Evolutionary conservation across 2,888 invertebrate species (phyloP).

Genomic region (Vanessa cardui): DNA sequence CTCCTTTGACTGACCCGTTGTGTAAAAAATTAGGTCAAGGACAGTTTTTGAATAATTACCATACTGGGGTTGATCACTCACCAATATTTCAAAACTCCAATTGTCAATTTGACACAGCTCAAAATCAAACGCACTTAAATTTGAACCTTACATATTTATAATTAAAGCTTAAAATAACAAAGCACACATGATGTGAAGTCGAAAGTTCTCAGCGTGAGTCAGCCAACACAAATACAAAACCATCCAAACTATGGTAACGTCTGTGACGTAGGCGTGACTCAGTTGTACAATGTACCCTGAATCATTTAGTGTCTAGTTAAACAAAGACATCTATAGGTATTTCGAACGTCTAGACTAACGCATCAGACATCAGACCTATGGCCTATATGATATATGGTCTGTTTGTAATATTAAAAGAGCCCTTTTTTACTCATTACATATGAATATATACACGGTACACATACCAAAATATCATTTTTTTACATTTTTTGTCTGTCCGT

Average conservation of each 20-base stretch:
- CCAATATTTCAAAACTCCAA: neutral
- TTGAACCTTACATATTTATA: neutral
- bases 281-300: slow-evolving; percentile 43
- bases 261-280: slow-evolving; percentile 41
- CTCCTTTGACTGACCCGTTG: too few species aligned
- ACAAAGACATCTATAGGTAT: slow-evolving; percentile 23
- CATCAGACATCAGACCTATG: neutral
- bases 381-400: too few species aligned
- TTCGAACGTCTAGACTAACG: neutral
- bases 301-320: slow-evolving; percentile 43
- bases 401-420: too few species aligned
- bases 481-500: too few species aligned
- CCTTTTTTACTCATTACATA: too few species aligned
- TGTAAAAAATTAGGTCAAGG: neutral
- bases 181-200: neutral
- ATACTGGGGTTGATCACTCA: too few species aligned
- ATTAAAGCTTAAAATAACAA: neutral
- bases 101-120: slow-evolving; percentile 4
- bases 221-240: slow-evolving; percentile 28
- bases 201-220: slow-evolving; percentile 23
- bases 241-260: slow-evolving; percentile 25
- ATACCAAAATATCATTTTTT: too few species aligned
- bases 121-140: neutral
- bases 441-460: too few species aligned
- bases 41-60: neutral